Evolutionary conservation across 2,888 invertebrate genomes (phyloP), one percentile per base, ranked within the genome.

Genomic region (Phengaris arion): DNA sequence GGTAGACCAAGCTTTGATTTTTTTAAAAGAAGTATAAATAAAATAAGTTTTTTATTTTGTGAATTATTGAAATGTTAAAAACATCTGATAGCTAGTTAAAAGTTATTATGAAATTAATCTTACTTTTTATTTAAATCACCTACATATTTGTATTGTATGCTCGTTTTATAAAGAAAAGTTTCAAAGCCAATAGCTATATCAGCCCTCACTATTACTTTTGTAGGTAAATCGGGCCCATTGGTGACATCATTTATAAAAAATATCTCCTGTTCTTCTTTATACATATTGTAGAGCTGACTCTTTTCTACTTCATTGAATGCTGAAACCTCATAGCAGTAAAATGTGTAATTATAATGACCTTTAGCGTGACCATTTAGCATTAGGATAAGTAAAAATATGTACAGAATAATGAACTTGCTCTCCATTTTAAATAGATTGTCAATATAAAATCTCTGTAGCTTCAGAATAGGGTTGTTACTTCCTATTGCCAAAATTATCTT

Each of bases 221-320:
- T 92, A 4, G 91, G 83, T 74, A 91, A 76, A 10, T 87, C 85
- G 13, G 92, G 91, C 81, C 90, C 87, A 81, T 92, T 93, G 9
- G 89, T 86, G 7, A 93, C 80, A 57, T 86, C 88, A 81, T 89
- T 91, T 59, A 91, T 77, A 81, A 93, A 92, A 72, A 81, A 76
- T 59, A 85, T 55, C 45, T 79, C 78, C 6, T 85, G 77, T 74
- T 84, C 81, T 76, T 76, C 82, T 12, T 82, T 68, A 68, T 88
- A 81, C 10, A 88, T 77, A 8, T 78, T 74, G 80, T 89, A 88
- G 35, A 93, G 80, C 57, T 85, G 55, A 22, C 80, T 79, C 79
- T 92, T 84, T 81, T 93, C 92, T 73, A 82, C 79, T 15, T 79
- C 68, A 80, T 88, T 91, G 79, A 89, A 92, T 45, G 92, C 89